A percentile compares a stretch with the other conserved stretches of the same genome.
These are phyloP conservation scores for Oryzias curvinotus DNA, from an alignment of 2,113 vertebrate genomes.

Conservation along the genomic window DNA sequence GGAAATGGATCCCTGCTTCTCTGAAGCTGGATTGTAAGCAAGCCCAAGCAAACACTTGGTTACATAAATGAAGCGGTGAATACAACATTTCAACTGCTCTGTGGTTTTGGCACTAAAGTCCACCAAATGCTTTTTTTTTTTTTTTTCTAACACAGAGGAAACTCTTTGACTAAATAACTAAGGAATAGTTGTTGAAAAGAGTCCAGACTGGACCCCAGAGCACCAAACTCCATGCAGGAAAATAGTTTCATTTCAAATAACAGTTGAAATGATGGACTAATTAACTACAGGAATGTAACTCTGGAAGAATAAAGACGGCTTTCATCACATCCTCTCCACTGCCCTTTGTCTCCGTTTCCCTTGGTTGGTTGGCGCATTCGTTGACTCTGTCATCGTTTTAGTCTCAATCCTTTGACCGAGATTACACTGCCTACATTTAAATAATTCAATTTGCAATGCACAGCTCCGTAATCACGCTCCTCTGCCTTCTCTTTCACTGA, in stretches of 20 bases:
- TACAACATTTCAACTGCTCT: not conserved
- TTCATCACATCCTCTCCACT: not conserved
- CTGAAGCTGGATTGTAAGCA: conserved; percentile 21
- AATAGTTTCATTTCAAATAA: conserved; percentile 26
- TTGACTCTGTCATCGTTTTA: conserved; percentile 26
- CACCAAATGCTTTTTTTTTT: not conserved
- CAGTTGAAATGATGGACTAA: not conserved
- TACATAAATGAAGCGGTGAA: conserved; percentile 24
- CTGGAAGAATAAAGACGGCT: conserved; percentile 1
- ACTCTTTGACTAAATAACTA: conserved; percentile 8
- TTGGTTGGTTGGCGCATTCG: conserved; percentile 17
- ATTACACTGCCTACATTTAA: conserved; percentile 48
- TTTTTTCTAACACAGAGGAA: conserved; percentile 4
- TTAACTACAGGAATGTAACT: not conserved
- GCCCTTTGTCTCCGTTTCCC: conserved; percentile 1
- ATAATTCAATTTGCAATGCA: conserved; percentile 66
- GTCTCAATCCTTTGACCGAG: conserved; percentile 42
- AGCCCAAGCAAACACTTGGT: conserved; percentile 20
- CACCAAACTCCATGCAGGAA: not conserved
- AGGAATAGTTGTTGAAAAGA: conserved; percentile 10
- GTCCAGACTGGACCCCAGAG: not conserved
- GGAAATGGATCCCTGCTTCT: conserved; percentile 37
- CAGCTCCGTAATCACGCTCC: conserved; percentile 41
- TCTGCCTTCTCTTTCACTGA: conserved; percentile 42
- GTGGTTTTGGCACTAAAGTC: not conserved